Evolutionary conservation across 2,888 invertebrate genomes (phyloP).

Genomic region (Lycophotia porphyrea): DNA sequence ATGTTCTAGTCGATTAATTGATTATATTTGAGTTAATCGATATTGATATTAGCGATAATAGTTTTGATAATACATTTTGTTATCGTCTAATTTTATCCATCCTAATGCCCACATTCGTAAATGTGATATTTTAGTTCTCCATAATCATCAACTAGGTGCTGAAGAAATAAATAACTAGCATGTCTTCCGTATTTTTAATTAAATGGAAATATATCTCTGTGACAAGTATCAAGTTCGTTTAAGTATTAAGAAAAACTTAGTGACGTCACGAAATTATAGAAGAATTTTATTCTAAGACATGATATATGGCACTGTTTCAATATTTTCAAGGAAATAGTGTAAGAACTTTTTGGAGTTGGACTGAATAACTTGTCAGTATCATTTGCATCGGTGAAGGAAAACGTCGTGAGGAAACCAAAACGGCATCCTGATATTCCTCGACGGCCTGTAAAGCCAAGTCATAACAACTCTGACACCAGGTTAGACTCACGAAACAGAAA

Average conservation of each 20-base stretch:
- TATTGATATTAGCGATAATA: constrained; percentile 14
- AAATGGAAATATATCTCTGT: constrained; percentile 50
- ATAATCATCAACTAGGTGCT: constrained; percentile 21
- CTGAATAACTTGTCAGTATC: neutral
- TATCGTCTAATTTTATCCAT: no score
- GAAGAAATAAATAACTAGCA: constrained; percentile 7
- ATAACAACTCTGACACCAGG: no score
- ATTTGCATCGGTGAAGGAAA: no score
- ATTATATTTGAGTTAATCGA: constrained; percentile 39
- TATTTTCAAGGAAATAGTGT: constrained; percentile 22
- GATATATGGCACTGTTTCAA: neutral
- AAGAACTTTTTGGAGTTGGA: constrained; percentile 32
- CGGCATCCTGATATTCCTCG: no score
- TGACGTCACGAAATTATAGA: constrained; percentile 45
- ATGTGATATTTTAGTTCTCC: constrained; percentile 20
- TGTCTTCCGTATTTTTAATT: constrained; percentile 42
- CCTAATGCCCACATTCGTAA: neutral
- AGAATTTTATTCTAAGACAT: constrained; percentile 16
- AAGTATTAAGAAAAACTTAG: constrained; percentile 13
- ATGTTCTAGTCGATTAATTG: constrained; percentile 45
- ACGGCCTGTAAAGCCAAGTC: no score
- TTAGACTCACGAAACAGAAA: no score
- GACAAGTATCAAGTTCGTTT: constrained; percentile 22
- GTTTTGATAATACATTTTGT: neutral
- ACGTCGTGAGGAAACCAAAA: no score